These are phyloP conservation scores for Archips xylosteana DNA, from an alignment of 2,888 invertebrate genomes.

Conservation along the genomic window DNA sequence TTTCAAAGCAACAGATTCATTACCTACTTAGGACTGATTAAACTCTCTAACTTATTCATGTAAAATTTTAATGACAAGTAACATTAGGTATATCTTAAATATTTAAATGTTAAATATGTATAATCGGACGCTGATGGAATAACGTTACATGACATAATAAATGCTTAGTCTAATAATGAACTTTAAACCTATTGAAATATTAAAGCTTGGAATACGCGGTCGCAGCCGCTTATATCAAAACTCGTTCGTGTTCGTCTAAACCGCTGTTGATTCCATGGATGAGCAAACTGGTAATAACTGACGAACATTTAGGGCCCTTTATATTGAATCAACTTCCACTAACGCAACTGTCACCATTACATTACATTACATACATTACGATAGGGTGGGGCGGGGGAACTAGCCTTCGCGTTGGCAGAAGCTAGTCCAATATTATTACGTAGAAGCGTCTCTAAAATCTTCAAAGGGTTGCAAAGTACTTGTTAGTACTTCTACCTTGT, in stretches of 20 bases:
- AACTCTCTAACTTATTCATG: constrained; percentile 1
- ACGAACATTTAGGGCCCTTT: neutral
- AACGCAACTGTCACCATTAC: neutral
- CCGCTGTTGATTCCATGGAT: neutral
- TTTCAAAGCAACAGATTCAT: neutral
- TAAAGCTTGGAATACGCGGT: constrained; percentile 57
- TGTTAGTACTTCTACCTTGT: neutral
- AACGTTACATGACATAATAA: constrained; percentile 17
- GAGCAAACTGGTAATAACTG: neutral
- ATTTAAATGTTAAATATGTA: constrained; percentile 18
- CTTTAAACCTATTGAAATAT: constrained; percentile 50
- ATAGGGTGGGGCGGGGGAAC: neutral
- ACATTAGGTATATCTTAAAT: constrained; percentile 11
- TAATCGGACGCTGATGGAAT: constrained; percentile 31
- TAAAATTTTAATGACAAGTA: constrained; percentile 2
- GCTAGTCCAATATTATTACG: neutral
- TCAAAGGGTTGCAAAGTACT: neutral
- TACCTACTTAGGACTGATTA: neutral
- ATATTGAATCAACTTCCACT: neutral
- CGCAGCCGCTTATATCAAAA: constrained; percentile 24
- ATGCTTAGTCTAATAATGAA: constrained; percentile 17
- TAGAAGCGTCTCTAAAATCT: neutral
- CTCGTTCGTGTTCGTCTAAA: constrained; percentile 7
- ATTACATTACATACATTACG: neutral
- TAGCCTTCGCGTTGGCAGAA: neutral